Evolutionary conservation across 2,797 vertebrate species (phyloP), one percentile per base, ranked within the genome.

Genomic region (Acipenser ruthenus): DNA sequence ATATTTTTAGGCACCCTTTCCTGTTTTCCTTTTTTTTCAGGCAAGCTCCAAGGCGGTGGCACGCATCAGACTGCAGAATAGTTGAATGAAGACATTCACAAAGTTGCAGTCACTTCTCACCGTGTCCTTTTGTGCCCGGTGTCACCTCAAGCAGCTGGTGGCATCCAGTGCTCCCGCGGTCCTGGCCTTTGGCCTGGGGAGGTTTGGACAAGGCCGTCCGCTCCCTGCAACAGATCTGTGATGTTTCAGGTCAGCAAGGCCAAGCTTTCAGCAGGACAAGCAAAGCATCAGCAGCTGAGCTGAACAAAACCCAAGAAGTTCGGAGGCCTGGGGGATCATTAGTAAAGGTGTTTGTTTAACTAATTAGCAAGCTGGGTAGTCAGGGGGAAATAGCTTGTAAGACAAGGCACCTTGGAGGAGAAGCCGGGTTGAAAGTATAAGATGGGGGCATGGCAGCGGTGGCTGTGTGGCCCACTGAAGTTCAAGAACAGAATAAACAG

Each of bases 401-500:
- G 87, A 89, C 84, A 73, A 76, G 83, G 77, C 82, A 75, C 80
- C 82, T 86, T 71, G 74, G 76, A 78, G 68, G 82, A 79, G 88
- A 81, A 74, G 82, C 75, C 69, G 84, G 83, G 89, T 89, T 94
- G 89, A 92, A 83, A 88, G 89, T 91, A 90, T 84, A 83, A 85
- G 78, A 83, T 69, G 66, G 82, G 86, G 83, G 90, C 92, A 93
- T 90, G 81, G 76, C 83, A 83, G 81, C 78, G 69, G 74, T 77
- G 86, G 81, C 83, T 84, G 83, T 84, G 86, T 89, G 87, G 91
- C 89, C 77, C 90, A 80, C 85, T 91, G 95, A 97, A 98, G 96
- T 97, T 99, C 95, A 98, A 98, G 93, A 97, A 93, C 94, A 95
- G 92, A 93, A 86, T 89, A 98, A 99, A 98, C 88, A 96, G 87